Conservation (phyloP, 2,113 vertebrate genomes). For the Gambusia affinis region DNA sequence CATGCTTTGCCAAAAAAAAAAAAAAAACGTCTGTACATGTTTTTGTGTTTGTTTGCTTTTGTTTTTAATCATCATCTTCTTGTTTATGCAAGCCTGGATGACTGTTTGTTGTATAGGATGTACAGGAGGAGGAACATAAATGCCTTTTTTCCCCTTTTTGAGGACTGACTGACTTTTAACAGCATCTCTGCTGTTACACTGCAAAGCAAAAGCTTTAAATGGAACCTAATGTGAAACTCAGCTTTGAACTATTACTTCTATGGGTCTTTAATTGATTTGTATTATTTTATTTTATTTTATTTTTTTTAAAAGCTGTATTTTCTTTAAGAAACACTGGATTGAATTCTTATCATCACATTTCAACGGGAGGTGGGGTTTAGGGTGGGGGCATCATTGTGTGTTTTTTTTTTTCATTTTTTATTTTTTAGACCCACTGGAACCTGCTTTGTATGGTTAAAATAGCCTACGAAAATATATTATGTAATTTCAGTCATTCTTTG, state of each 20-base stretch:
- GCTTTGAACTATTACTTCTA: constrained; percentile 72
- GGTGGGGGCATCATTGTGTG: constrained; percentile 58
- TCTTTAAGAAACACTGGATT: constrained; percentile 85
- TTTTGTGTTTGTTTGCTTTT: constrained; percentile 42
- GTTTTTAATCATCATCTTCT: constrained; percentile 59
- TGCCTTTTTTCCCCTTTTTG: constrained; percentile 67
- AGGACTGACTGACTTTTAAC: constrained; percentile 70
- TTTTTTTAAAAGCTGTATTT: constrained; percentile 68
- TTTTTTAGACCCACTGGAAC: constrained; percentile 79
- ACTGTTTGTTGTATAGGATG: constrained; percentile 72
- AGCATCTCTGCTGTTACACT: constrained; percentile 81
- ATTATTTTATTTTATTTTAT: constrained; percentile 22
- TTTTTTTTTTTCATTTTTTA: not conserved
- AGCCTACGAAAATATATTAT: constrained; percentile 79
- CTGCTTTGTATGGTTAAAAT: constrained; percentile 74
- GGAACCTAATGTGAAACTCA: constrained; percentile 80
- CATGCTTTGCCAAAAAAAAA: constrained; percentile 83
- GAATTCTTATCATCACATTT: constrained; percentile 73
- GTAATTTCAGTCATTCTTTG: constrained; percentile 73
- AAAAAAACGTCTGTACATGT: constrained; percentile 60
- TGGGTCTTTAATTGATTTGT: constrained; percentile 76
- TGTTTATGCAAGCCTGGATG: constrained; percentile 80
- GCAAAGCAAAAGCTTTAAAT: constrained; percentile 85
- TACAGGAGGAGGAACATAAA: constrained; percentile 71
- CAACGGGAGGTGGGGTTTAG: constrained; percentile 36